Evolutionary conservation across 2,113 vertebrate species (phyloP), one percentile per base, ranked within the genome.

Genomic region (Illadopsis cleaveri): DNA sequence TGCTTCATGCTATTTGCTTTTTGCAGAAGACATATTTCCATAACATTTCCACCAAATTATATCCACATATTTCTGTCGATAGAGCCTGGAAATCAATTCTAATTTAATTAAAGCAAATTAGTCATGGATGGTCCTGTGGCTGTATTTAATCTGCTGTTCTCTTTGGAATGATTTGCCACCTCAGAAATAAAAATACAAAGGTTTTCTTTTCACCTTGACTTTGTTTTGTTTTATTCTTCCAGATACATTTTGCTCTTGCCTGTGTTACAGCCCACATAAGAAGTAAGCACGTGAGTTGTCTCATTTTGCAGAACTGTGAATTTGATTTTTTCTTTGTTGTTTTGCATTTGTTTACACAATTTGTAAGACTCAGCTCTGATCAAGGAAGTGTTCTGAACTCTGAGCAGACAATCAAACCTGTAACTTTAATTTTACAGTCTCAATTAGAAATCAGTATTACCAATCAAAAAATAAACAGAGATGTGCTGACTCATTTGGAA

Each of bases 391-490:
- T 87, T 93, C 85, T 85, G 81, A 93, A 82, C 86, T 69, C 82
- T 58, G 65, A 96, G 33, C 30, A 80, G 35, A 51, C 89, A 90
- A 87, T 82, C 66, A 85, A 82, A 82, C 73, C 77, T 24, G 19
- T 45, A 91, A 82, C 71, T 94, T 93, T 77, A 71, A 92, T 97
- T 95, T 95, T 92, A 90, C 58, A 72, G 15, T 91, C 72, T 84
- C 94, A 96, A 80, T 96, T 95, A 96, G 54, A 90, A 85, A 28
- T 73, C 76, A 37, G 22, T 66, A 76, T 76, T 82, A 62, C 50
- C 40, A 91, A 85, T 94, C 56, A 93, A 95, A 89, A 82, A 91
- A 90, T 86, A 93, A 96, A 87, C 48, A 94, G 60, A 95, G 89
- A 83, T 89, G 48, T 91, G 82, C 42, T 94, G 77, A 95, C 56